Evolutionary conservation across 2,113 vertebrate species (phyloP), one percentile per base, ranked within the genome.

Genomic region (Takifugu bimaculatus): DNA sequence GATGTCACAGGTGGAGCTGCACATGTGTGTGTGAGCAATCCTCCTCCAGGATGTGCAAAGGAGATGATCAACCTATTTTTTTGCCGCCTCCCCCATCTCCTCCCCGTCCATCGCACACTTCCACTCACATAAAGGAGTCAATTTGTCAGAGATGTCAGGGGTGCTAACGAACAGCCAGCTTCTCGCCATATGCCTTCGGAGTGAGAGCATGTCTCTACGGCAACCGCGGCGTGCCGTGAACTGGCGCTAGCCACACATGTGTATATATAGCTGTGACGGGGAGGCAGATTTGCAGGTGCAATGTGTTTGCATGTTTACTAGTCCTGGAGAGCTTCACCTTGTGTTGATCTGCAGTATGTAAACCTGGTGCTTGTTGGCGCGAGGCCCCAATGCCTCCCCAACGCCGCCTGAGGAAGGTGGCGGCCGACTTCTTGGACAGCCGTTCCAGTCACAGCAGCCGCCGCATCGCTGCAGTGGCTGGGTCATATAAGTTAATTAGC

Each of bases 131-230:
- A 88, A 91, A 89, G 78, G 78, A 91, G 85, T 90, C 89, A 85
- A 91, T 92, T 92, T 91, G 86, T 92, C 90, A 91, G 80, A 83
- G 83, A 85, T 87, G 89, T 89, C 89, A 90, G 80, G 77, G 79
- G 79, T 79, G 74, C 85, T 89, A 88, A 88, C 83, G 60, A 86
- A 88, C 76, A 88, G 74, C 79, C 79, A 75, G 80, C 72, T 72
- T 63, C 59, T 66, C 63, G 70, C 81, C 82, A 74, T 80, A 84
- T 84, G 80, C 60, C 50, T 47, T n/a, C 20, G 48, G 51, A 60
- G 57, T 71, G 58, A 60, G 53, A 63, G 58, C 68, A 68, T 49
- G 47, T 65, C 39, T 4, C 20, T 65, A 50, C 65, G 65, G 62
- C 60, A 66, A n/a, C 60, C 65, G 70, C 29, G 51, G 54, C 50